These are phyloP conservation scores for Cactoblastis cactorum DNA, from an alignment of 2,888 invertebrate genomes.

Conservation along the genomic window DNA sequence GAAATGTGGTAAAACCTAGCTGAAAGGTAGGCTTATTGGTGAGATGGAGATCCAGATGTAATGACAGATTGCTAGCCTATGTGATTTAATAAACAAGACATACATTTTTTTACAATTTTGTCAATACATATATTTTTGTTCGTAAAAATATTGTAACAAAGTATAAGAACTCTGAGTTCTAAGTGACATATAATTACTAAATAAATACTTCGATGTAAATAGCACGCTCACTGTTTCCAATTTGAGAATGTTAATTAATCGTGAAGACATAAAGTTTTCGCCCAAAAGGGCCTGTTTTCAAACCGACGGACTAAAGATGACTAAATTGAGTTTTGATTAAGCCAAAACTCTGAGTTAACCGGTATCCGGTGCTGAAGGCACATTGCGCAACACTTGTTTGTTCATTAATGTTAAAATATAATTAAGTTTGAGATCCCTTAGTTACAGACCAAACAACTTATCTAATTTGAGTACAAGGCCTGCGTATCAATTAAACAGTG, in stretches of 20 bases:
- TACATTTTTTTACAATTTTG: too few species aligned
- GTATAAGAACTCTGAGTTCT: too few species aligned
- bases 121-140: too few species aligned
- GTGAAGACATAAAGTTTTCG: conserved; percentile 44
- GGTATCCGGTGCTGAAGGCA: conserved; percentile 40
- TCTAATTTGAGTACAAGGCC: conserved; percentile 13
- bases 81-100: too few species aligned
- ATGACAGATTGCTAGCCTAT: too few species aligned
- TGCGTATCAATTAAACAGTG: conserved; percentile 8
- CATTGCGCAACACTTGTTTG: conserved; percentile 29
- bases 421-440: conserved; percentile 13
- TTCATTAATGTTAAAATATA: conserved; percentile 16
- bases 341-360: conserved; percentile 32
- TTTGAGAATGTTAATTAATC: conserved; percentile 26
- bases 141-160: too few species aligned
- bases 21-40: too few species aligned
- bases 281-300: conserved; percentile 44
- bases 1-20: too few species aligned
- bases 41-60: too few species aligned
- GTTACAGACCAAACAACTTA: conserved; percentile 13
- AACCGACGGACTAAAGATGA: conserved; percentile 45
- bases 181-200: background rate
- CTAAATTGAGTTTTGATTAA: conserved; percentile 57
- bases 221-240: conserved; percentile 15
- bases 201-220: background rate